Percentiles rank a stretch among this genome's conserved stretches.
phyloP scores from a whole-genome alignment of 2,888 invertebrate genomes.

The Eudasyphora cyanicolor region DNA sequence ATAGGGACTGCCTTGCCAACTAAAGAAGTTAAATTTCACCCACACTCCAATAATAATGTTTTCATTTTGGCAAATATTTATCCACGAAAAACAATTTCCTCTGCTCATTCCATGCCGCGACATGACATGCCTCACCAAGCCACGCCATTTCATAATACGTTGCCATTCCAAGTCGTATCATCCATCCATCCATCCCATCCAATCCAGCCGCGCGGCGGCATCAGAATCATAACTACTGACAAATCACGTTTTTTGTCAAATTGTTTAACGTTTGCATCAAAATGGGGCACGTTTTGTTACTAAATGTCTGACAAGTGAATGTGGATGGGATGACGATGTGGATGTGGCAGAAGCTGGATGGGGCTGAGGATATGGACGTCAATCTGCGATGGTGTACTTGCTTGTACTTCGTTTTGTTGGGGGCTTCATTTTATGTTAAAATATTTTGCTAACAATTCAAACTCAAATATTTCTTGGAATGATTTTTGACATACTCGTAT shows the following conservation, averaged over 20 bases:
- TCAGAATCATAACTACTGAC: slow-evolving; percentile 49
- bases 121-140: slow-evolving; percentile 4
- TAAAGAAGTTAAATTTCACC: neutral
- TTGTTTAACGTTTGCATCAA: slow-evolving; percentile 41
- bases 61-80: slow-evolving; percentile 37
- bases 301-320: slow-evolving; percentile 21
- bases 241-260: slow-evolving; percentile 59
- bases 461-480: slow-evolving; percentile 49
- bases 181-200: neutral
- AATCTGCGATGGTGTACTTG: too few relatives aligned
- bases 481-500: slow-evolving; percentile 44
- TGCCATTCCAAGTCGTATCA: neutral
- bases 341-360: neutral
- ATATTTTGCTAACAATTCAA: slow-evolving; percentile 53
- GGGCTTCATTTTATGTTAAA: slow-evolving; percentile 42
- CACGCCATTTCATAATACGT: too few relatives aligned
- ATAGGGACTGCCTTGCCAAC: neutral
- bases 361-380: neutral
- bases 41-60: slow-evolving; percentile 19
- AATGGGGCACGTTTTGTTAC: slow-evolving; percentile 50
- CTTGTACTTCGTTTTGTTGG: neutral
- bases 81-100: slow-evolving; percentile 30
- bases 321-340: neutral
- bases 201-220: neutral
- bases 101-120: slow-evolving; percentile 1